Percentiles rank a stretch among this genome's conserved stretches.
phyloP scores from a whole-genome alignment of 92 coral and sea anemone genomes.

The Anthopleura xanthogrammica region DNA sequence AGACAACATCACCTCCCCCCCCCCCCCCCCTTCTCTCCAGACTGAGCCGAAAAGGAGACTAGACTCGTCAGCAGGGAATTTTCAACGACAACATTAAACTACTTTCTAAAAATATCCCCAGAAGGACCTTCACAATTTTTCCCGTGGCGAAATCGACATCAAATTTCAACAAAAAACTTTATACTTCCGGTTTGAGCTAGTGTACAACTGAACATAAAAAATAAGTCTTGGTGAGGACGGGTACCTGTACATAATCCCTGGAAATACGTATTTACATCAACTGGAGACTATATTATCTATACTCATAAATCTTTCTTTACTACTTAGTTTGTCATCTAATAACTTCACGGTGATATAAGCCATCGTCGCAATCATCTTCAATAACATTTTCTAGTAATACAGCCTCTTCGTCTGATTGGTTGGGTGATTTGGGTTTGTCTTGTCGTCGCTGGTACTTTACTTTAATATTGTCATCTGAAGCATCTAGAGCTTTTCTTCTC shows the following conservation, averaged over 20 bases:
- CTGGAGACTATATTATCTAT: not conserved
- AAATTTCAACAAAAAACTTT: not conserved
- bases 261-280: not conserved
- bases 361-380: conserved; percentile 62
- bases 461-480: conserved; percentile 37
- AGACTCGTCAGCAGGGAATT: no score
- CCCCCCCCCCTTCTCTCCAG: no score
- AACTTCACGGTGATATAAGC: conserved; percentile 45
- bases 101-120: not conserved
- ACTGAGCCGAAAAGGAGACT: no score
- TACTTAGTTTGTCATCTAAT: conserved; percentile 18
- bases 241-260: not conserved
- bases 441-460: conserved; percentile 76
- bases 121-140: not conserved
- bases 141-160: not conserved
- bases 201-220: not conserved
- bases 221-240: not conserved
- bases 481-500: conserved; percentile 62
- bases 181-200: not conserved
- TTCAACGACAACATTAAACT: not conserved
- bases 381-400: conserved; percentile 67
- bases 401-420: conserved; percentile 85
- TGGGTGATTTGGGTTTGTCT: conserved; percentile 41
- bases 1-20: no score
- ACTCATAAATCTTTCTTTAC: not conserved